A percentile compares a stretch with the other conserved stretches of the same genome.
phyloP scores from a whole-genome alignment of 2,888 invertebrate genomes.

The Amiota minor region DNA sequence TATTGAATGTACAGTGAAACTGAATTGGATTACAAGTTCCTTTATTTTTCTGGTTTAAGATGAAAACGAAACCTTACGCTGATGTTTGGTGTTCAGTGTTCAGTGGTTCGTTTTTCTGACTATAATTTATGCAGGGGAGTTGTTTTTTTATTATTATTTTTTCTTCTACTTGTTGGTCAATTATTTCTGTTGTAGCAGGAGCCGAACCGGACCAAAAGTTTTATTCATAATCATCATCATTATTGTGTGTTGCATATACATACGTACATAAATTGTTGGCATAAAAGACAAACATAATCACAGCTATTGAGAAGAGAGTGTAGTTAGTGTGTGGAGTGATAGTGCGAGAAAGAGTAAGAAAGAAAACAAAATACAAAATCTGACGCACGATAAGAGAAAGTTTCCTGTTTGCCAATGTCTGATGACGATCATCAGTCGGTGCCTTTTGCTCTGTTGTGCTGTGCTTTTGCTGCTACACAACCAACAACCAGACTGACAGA shows the following conservation, averaged over 20 bases:
- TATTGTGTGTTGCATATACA: too few species aligned
- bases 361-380: slow-evolving; percentile 54
- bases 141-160: too few species aligned
- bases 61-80: slow-evolving; percentile 17
- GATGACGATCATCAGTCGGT: too few species aligned
- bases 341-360: slow-evolving; percentile 45
- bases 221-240: too few species aligned
- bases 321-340: too few species aligned
- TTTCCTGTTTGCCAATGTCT: slow-evolving; percentile 40
- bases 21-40: neutral
- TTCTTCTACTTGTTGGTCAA: neutral
- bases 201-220: slow-evolving; percentile 2
- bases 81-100: too few species aligned
- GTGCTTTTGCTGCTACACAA: slow-evolving; percentile 7
- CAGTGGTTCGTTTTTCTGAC: too few species aligned
- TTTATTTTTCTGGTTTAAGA: neutral
- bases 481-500: slow-evolving; percentile 15
- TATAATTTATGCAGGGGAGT: slow-evolving; percentile 12
- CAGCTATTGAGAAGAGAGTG: too few species aligned
- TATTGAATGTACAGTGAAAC: too few species aligned
- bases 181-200: slow-evolving; percentile 18
- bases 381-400: slow-evolving; percentile 59
- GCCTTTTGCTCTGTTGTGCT: neutral
- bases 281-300: neutral
- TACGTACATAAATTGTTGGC: slow-evolving; percentile 7